Conservation (phyloP, 2,888 invertebrate species). For the Cryptops parisi region DNA sequence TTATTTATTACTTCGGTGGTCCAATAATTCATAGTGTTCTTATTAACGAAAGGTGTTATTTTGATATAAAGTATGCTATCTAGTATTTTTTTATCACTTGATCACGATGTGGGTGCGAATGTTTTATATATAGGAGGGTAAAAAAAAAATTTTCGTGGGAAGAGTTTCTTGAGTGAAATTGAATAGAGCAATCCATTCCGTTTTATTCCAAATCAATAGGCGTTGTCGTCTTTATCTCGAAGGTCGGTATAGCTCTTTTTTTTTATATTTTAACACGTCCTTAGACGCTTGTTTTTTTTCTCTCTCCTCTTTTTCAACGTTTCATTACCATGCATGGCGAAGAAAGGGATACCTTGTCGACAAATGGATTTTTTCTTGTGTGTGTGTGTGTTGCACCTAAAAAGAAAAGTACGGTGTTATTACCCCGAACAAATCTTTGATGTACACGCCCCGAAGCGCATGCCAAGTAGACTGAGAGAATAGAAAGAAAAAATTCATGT, state of each 20-base stretch:
- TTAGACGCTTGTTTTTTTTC: not conserved
- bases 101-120: no score
- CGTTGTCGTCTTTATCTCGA: conserved; percentile 1
- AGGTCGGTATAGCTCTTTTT: no score
- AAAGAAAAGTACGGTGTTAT: no score
- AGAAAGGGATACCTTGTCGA: not conserved
- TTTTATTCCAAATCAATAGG: conserved; percentile 10
- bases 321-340: no score
- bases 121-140: no score
- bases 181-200: conserved; percentile 7
- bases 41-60: no score
- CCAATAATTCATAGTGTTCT: no score
- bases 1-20: no score
- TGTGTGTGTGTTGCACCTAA: not conserved
- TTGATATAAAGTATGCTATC: no score
- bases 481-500: no score
- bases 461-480: not conserved
- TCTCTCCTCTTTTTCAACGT: not conserved
- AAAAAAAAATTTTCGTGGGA: no score
- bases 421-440: not conserved
- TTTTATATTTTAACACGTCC: not conserved
- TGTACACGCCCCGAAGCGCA: not conserved
- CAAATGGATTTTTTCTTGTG: not conserved
- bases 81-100: no score
- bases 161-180: conserved; percentile 10